These are phyloP conservation scores for Odontophorus gujanensis DNA, from an alignment of 2,113 vertebrate genomes.

Conservation along the genomic window DNA sequence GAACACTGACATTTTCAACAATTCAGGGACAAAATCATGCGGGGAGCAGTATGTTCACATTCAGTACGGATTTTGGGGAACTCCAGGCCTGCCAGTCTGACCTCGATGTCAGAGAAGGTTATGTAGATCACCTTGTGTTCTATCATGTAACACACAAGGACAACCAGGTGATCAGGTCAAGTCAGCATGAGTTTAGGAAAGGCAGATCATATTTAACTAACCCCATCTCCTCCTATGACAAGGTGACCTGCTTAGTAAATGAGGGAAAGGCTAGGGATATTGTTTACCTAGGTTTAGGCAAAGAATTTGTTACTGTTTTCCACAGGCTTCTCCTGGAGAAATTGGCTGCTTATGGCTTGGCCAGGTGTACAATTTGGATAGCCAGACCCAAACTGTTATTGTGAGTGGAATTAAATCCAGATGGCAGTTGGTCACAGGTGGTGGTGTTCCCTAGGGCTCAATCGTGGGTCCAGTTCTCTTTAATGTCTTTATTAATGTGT, in stretches of 20 bases:
- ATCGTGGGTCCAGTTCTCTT: background rate
- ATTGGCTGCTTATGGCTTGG: background rate
- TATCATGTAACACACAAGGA: background rate
- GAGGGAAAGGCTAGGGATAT: background rate
- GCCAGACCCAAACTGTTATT: background rate
- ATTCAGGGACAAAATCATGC: background rate
- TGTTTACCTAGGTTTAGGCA: background rate
- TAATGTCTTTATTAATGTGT: background rate
- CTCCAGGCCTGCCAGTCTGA: background rate
- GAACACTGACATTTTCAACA: background rate
- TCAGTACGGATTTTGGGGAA: background rate
- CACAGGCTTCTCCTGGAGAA: background rate
- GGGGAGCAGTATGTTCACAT: background rate
- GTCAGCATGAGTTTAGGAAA: too few species aligned
- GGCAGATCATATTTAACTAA: too few species aligned
- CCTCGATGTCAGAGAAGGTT: background rate
- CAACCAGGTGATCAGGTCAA: too few species aligned
- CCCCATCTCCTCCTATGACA: background rate
- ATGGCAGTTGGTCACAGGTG: background rate
- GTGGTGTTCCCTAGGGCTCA: background rate
- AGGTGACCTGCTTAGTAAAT: background rate
- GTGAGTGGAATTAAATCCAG: background rate
- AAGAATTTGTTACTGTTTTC: background rate
- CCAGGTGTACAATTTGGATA: background rate
- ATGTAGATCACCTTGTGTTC: background rate